Evolutionary conservation across 2,797 vertebrate species (phyloP).

Genomic region (Prunella strophiata): DNA sequence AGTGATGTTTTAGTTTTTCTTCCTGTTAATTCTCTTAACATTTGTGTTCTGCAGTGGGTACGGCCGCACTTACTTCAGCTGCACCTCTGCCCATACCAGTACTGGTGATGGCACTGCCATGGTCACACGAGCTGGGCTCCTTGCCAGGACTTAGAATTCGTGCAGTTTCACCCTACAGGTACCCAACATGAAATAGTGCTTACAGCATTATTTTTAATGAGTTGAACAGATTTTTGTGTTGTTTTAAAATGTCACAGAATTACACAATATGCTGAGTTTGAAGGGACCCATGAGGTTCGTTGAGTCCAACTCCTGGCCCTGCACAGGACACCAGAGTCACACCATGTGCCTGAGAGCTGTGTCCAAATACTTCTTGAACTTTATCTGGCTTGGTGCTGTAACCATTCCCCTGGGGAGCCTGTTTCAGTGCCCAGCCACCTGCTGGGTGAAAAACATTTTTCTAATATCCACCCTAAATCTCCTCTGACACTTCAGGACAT

Average conservation of each 20-base stretch:
- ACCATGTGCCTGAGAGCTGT: background rate
- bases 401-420: background rate
- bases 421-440: background rate
- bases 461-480: background rate
- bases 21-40: background rate
- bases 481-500: background rate
- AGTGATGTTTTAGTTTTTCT: background rate
- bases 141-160: constrained; percentile 96
- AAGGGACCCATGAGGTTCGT: background rate
- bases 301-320: fast-evolving
- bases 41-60: constrained; percentile 85
- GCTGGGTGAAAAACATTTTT: background rate
- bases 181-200: background rate
- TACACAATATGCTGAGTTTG: background rate
- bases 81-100: constrained; percentile 95
- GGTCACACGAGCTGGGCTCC: constrained; percentile 94
- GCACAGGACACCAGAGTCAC: too few relatives aligned
- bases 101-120: constrained; percentile 96
- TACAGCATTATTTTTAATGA: background rate
- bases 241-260: background rate
- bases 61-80: constrained; percentile 95
- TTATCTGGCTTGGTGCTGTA: background rate
- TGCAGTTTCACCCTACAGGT: constrained; percentile 99
- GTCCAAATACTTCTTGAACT: background rate
- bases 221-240: background rate